Percentiles rank a stretch among this genome's conserved stretches.
Evolutionary conservation across 2,888 invertebrate species (phyloP).

Genomic region (Epinotia bilunana): DNA sequence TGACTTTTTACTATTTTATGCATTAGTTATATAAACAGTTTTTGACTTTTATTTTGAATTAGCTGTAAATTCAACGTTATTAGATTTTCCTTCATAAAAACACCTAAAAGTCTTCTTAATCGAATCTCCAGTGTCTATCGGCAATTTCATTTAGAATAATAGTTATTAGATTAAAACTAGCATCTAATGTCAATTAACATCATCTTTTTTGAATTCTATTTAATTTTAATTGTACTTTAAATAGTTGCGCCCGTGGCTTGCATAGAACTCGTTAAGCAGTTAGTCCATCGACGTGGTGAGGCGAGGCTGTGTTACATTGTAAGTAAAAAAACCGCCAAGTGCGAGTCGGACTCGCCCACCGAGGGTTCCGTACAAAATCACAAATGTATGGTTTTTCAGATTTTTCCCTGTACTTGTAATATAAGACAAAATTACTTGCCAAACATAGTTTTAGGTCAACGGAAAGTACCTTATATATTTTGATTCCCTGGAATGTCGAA

Average conservation of each 20-base stretch:
- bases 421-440: too few species aligned
- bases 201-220: neutral
- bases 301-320: too few species aligned
- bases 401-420: too few species aligned
- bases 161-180: slow-evolving; percentile 1
- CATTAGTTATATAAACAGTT: neutral
- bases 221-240: neutral
- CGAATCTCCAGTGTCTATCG: neutral
- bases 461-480: too few species aligned
- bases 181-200: neutral
- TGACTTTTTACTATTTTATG: neutral
- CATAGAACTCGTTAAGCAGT: too few species aligned
- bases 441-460: too few species aligned
- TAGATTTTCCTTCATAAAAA: slow-evolving; percentile 9
- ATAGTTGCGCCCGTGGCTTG: neutral
- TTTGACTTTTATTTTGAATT: slow-evolving; percentile 13
- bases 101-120: neutral
- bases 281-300: too few species aligned
- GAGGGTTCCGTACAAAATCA: too few species aligned
- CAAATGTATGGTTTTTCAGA: too few species aligned
- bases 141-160: slow-evolving; percentile 20
- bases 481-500: too few species aligned
- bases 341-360: too few species aligned
- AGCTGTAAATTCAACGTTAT: neutral
- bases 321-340: too few species aligned